phyloP scores from a whole-genome alignment of 1,140 invertebrate genomes.

The Drosophila pectinifera region DNA sequence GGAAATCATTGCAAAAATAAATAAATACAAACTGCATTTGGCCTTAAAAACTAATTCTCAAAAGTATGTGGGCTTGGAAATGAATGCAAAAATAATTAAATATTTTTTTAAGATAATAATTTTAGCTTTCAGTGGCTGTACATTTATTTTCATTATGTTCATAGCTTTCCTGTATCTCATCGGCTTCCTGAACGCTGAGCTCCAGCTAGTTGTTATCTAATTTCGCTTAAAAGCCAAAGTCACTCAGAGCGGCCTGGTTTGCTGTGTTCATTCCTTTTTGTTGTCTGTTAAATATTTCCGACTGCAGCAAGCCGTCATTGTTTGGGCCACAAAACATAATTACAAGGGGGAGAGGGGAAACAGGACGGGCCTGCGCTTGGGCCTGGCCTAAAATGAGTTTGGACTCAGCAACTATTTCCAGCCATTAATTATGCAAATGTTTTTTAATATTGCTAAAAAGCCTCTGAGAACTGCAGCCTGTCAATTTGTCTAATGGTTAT shows the following conservation, averaged over 20 bases:
- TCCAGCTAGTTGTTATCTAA: constrained; percentile 68
- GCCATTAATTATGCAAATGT: constrained; percentile 75
- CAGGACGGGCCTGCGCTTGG: constrained; percentile 21
- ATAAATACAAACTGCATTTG: not conserved
- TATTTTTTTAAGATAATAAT: not conserved
- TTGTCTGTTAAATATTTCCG: constrained; percentile 73
- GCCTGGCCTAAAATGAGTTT: constrained; percentile 29
- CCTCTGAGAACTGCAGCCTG: constrained; percentile 31
- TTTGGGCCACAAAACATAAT: constrained; percentile 54
- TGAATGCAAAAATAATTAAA: too few relatives aligned
- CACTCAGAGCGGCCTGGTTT: constrained; percentile 41
- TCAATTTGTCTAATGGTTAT: constrained; percentile 69
- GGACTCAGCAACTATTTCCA: constrained; percentile 56
- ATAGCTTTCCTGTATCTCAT: constrained; percentile 23
- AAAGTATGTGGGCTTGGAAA: too few relatives aligned
- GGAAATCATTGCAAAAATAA: not conserved
- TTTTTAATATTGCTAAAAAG: constrained; percentile 66
- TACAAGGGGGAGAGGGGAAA: constrained; percentile 30
- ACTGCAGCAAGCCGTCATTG: constrained; percentile 69
- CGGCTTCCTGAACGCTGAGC: constrained; percentile 38
- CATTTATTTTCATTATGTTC: constrained; percentile 33
- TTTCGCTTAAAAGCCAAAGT: constrained; percentile 64
- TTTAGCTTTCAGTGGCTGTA: constrained; percentile 4
- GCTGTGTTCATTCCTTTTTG: constrained; percentile 32
- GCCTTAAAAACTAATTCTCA: too few relatives aligned